phyloP scores from a whole-genome alignment of 2,797 vertebrate species.

The Sebastes iracundus region DNA sequence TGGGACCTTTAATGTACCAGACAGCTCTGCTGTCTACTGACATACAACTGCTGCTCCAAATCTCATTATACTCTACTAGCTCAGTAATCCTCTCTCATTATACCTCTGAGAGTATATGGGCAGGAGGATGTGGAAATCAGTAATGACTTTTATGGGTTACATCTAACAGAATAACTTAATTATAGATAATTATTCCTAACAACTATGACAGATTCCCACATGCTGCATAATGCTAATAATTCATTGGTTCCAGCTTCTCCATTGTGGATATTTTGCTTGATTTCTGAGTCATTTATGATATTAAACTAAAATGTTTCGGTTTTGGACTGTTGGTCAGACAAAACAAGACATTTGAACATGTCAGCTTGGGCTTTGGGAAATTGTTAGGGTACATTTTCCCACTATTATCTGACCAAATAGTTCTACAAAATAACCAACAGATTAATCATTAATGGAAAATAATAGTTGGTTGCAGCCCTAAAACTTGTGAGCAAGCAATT shows the following conservation, averaged over 20 bases:
- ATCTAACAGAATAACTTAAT: neutral
- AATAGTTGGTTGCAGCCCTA: neutral
- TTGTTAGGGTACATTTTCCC: neutral
- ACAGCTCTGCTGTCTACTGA: neutral
- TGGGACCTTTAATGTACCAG: neutral
- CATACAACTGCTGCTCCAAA: too few relatives aligned
- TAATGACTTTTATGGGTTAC: neutral
- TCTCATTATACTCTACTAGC: too few relatives aligned
- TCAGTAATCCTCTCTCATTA: neutral
- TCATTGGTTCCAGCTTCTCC: neutral
- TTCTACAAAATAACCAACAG: neutral
- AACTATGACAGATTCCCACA: neutral
- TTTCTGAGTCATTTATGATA: neutral
- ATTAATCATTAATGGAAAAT: neutral
- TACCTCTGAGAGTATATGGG: neutral
- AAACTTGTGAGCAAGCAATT: neutral
- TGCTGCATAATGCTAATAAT: neutral
- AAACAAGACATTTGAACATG: neutral
- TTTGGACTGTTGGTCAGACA: neutral
- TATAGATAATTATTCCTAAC: neutral
- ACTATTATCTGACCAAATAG: neutral
- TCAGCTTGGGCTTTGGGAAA: too few relatives aligned
- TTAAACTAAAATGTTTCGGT: neutral
- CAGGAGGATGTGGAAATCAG: neutral
- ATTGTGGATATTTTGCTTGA: neutral